Base-by-base conservation (phyloP, 2,113 vertebrate species). In the Ancistrus triradiatus region DNA sequence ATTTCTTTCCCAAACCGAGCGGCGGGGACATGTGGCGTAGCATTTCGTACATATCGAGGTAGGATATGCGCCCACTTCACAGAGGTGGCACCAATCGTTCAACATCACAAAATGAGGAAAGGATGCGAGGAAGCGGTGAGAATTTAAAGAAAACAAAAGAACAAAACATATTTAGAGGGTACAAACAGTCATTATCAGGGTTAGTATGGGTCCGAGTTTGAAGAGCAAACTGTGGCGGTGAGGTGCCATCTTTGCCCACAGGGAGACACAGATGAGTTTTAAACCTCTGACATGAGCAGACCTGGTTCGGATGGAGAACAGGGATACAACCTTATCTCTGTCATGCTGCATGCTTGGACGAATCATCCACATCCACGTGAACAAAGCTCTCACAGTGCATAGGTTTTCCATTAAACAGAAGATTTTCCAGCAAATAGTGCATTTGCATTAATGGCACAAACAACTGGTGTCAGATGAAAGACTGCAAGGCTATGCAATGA, bases 31-130 rank as follows among this genome's bases (percentile, higher is more conserved):
- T 98, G 90, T 98, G 94, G 59, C 93, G 93, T 76, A 99, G 91
- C 95, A 99, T 98, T 92, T 97, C 90, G 85, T 97, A 98, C 96
- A 98, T 99, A 85, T 98, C 91, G 71, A 83, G 91, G 91, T 95
- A 95, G 87, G 83, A 86, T 87, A 98, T 95, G 86, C 93, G 92
- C 79, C 95, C 96, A 72, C 96, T 99, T 82, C 90, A 87, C 61
- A 69, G 47, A 68, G 81, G 73, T 46, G 66, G 58, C 51, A 46
- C 40, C 59, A n/a, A 56, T 56, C 18, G 42, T 51, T 38, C 64
- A 42, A 63, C 21, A 33, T 44, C 59, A 69, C 53, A 66, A n/a
- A 47, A 25, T 42, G 43, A 62, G 73, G 64, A 78, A 56, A 55
- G 75, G 48, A 56, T 46, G 69, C 46, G 24, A 3, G 56, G 72